These are phyloP conservation scores for Microplitis manilae DNA, from an alignment of 2,888 invertebrate species.

Conservation along the genomic window DNA sequence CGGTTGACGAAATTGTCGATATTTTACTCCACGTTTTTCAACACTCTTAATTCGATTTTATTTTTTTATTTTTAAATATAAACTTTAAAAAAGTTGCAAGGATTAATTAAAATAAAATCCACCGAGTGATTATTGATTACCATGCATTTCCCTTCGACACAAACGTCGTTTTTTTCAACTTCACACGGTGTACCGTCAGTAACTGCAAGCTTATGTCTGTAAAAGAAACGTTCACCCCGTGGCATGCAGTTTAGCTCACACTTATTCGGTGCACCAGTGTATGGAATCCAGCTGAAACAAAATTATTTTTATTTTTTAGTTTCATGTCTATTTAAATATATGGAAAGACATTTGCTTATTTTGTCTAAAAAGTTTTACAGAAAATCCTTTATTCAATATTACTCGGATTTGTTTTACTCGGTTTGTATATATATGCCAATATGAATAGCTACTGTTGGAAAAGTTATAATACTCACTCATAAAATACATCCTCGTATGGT, in stretches of 20 bases:
- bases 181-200: constrained; percentile 88
- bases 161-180: constrained; percentile 89
- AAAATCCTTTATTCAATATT: constrained; percentile 43
- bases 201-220: constrained; percentile 85
- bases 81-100: constrained; percentile 12
- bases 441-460: constrained; percentile 13
- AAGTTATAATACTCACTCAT: constrained; percentile 78
- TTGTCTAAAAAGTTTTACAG: constrained; percentile 27
- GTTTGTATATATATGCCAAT: neutral
- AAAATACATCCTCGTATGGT: constrained; percentile 85
- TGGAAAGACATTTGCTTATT: constrained; percentile 14
- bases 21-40: neutral
- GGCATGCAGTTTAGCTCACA: constrained; percentile 98
- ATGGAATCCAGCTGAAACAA: constrained; percentile 85
- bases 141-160: constrained; percentile 94
- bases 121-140: constrained; percentile 72
- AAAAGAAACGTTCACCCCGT: constrained; percentile 91
- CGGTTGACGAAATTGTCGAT: neutral
- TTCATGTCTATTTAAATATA: constrained; percentile 31
- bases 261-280: constrained; percentile 88
- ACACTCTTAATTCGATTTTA: neutral
- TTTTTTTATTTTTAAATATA: neutral
- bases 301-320: constrained; percentile 32
- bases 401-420: constrained; percentile 31
- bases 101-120: constrained; percentile 3